Evolutionary conservation across 2,113 vertebrate species (phyloP), one percentile per base, ranked within the genome.

Genomic region (Microcebus jonahi): DNA sequence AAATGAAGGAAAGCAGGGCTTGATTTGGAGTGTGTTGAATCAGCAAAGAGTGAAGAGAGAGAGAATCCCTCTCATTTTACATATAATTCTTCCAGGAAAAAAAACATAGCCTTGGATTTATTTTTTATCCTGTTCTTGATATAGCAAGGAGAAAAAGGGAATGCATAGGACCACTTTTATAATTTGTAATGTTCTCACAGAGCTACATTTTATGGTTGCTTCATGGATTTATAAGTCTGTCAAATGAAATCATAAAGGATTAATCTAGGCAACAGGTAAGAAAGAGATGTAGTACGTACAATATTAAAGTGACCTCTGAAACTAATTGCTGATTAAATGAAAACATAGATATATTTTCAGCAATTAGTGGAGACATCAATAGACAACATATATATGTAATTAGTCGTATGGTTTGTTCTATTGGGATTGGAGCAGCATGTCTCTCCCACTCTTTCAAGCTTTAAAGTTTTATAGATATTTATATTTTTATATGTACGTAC

Each of bases 321-420:
- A 53, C 87, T 97, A 97, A 98, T 93, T 97, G 79, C 68, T 97
- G 83, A 97, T 97, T 97, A 97, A 81, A 93, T 61, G 53, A 97
- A 76, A 97, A 97, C 73, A 17, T 97, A 92, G 93, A 76, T 97
- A 80, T 95, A 94, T 98, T 98, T 98, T 98, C 80, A 97, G 95
- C 96, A 98, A 97, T 98, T 98, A 98, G 83, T 77, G 39, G 42
- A 81, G 61, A 97, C 91, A 97, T 97, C 97, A 97, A 96, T 97
- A 97, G 95, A 97, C 98, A 98, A 94, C 95, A 96, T 93, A 97
- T 96, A 97, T 96, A 93, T 98, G 98, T 98, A 98, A 98, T 98
- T 98, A 97, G 96, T 65, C 97, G 96, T 97, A 42, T 98, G 98
- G 94, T 98, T 98, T 96, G 23, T 94, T 97, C 98, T 97, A 98